phyloP scores from a whole-genome alignment of 2,113 vertebrate species.

The Alces alces region DNA sequence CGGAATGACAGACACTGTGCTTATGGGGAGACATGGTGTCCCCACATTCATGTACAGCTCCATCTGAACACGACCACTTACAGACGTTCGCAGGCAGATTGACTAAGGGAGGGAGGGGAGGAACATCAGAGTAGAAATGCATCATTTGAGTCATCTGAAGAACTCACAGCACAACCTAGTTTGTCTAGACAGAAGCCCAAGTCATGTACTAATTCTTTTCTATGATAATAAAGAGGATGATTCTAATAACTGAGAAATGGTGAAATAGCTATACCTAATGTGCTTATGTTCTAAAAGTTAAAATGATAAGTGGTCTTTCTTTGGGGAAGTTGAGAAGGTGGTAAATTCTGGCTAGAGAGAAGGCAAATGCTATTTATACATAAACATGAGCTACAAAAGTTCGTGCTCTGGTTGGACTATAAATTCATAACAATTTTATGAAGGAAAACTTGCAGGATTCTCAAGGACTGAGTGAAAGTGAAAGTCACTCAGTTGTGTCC shows the following conservation, averaged over 20 bases:
- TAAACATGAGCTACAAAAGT: background rate
- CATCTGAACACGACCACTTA: background rate
- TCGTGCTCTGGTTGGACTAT: background rate
- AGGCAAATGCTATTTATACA: background rate
- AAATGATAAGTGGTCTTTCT: background rate
- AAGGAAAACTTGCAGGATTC: background rate
- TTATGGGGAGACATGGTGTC: rapidly evolving
- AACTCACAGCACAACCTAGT: background rate
- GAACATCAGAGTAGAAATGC: background rate
- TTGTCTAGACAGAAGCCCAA: background rate
- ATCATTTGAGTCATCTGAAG: background rate
- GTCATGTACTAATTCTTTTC: background rate
- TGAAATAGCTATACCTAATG: background rate
- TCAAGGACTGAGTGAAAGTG: background rate
- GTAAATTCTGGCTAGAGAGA: background rate
- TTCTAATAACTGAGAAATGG: background rate
- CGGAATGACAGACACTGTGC: background rate
- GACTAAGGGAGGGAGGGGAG: background rate
- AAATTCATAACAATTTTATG: background rate
- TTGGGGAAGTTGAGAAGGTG: background rate
- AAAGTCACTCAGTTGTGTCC: background rate
- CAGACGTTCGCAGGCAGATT: background rate
- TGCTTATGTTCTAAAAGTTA: background rate
- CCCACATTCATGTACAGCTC: too few relatives aligned
- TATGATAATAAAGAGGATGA: background rate